phyloP scores from a whole-genome alignment of 1,140 invertebrate species.

The Cepaea nemoralis region DNA sequence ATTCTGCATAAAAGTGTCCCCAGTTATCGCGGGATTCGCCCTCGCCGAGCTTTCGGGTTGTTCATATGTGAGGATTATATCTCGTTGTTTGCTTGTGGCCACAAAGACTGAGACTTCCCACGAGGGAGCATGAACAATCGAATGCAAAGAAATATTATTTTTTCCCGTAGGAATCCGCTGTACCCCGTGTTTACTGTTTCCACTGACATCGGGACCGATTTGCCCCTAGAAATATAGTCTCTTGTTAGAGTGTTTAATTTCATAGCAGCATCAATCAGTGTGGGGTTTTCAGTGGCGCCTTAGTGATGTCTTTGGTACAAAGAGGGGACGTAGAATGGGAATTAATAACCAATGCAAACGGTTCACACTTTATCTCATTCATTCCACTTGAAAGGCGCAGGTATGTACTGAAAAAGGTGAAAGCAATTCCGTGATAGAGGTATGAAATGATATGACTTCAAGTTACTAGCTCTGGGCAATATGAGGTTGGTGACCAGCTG shows the following conservation, averaged over 20 bases:
- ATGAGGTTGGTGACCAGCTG: no score
- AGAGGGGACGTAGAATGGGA: background rate
- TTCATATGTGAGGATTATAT: background rate
- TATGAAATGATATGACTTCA: no score
- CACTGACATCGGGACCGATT: background rate
- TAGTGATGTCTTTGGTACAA: background rate
- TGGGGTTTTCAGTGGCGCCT: background rate
- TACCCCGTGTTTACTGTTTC: background rate
- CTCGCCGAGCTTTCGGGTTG: background rate
- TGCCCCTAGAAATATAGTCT: background rate
- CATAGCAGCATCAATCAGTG: background rate
- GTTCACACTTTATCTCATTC: background rate
- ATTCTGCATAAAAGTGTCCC: background rate
- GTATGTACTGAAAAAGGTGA: background rate
- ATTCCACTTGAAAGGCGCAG: background rate
- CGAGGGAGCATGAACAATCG: background rate
- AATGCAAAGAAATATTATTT: constrained; percentile 21
- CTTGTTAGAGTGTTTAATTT: background rate
- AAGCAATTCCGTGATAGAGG: no score
- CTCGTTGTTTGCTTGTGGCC: background rate
- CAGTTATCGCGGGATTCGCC: background rate
- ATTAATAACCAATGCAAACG: background rate
- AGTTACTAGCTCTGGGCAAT: no score
- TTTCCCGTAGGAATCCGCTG: background rate
- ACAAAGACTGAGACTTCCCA: background rate